A percentile compares a stretch with the other conserved stretches of the same genome.
These are phyloP conservation scores for Drosophila mimica DNA, from an alignment of 2,888 invertebrate genomes.

Conservation along the genomic window DNA sequence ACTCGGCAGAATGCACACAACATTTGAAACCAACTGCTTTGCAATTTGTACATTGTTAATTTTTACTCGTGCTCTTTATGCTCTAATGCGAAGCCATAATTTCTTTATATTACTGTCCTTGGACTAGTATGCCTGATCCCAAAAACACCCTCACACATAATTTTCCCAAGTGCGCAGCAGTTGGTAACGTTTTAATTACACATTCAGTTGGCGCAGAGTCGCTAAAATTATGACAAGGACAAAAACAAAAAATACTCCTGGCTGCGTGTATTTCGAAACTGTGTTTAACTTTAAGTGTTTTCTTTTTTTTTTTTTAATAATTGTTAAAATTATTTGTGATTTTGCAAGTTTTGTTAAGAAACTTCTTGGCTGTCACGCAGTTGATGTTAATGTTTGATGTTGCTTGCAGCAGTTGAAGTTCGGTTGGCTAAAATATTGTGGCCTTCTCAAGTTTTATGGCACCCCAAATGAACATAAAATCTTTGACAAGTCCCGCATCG, in stretches of 20 bases:
- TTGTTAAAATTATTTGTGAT: constrained; percentile 44
- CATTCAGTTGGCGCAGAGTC: constrained; percentile 52
- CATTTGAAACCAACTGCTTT: neutral
- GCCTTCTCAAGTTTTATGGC: constrained; percentile 61
- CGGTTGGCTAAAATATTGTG: constrained; percentile 25
- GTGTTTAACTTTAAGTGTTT: constrained; percentile 36
- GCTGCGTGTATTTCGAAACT: neutral
- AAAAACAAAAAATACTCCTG: constrained; percentile 3
- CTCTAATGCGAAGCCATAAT: constrained; percentile 38
- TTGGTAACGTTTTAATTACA: constrained; percentile 60
- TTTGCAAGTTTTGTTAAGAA: constrained; percentile 27
- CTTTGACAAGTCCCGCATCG: constrained; percentile 61
- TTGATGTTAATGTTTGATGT: constrained; percentile 59
- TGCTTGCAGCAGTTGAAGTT: constrained; percentile 20
- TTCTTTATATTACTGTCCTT: constrained; percentile 49
- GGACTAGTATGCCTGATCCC: constrained; percentile 10
- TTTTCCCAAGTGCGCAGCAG: constrained; percentile 21
- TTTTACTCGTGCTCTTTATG: neutral
- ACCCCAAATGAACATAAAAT: constrained; percentile 70
- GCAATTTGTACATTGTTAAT: constrained; percentile 1
- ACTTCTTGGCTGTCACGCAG: constrained; percentile 24
- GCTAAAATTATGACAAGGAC: constrained; percentile 39
- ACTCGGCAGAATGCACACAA: neutral
- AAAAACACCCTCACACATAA: neutral
- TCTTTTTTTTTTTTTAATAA: constrained; percentile 47